A percentile compares a stretch with the other conserved stretches of the same genome.
These are phyloP conservation scores for Pachyseris speciosa DNA, from an alignment of 64 coral and sea anemone species.

Conservation along the genomic window DNA sequence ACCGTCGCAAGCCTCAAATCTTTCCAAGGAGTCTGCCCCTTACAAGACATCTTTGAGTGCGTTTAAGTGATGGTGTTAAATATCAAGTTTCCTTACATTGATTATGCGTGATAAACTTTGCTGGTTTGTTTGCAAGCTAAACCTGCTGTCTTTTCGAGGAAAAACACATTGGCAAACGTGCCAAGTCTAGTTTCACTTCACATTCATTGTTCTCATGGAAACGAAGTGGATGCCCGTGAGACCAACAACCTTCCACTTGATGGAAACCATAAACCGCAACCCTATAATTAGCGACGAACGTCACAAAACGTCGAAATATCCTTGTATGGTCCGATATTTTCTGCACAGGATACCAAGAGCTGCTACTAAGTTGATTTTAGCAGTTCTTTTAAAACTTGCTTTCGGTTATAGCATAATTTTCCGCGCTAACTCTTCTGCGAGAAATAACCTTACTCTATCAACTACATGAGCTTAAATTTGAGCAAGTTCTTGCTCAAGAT, in stretches of 20 bases:
- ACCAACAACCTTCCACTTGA: background rate
- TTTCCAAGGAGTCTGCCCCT: constrained; percentile 56
- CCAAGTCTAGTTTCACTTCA: constrained; percentile 18
- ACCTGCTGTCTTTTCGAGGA: background rate
- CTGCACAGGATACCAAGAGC: background rate
- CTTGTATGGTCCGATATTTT: background rate
- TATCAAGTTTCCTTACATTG: background rate
- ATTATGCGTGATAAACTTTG: background rate
- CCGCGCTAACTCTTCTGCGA: no score
- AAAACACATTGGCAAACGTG: background rate
- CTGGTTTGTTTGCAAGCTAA: constrained; percentile 28
- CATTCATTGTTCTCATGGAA: constrained; percentile 31
- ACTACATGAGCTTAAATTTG: no score
- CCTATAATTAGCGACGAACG: constrained; percentile 5
- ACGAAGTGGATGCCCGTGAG: no score
- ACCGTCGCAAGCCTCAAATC: constrained; percentile 60
- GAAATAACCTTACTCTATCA: no score
- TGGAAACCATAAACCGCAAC: background rate
- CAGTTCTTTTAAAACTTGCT: no score
- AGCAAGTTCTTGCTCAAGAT: no score
- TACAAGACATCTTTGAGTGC: background rate
- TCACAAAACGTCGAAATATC: constrained; percentile 21
- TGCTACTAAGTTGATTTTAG: background rate
- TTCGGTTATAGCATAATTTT: no score
- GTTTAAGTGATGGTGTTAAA: background rate